Percentiles rank a stretch among this genome's conserved stretches.
phyloP scores from a whole-genome alignment of 2,888 invertebrate species.

The Scaptodrosophila latifasciaeformis region DNA sequence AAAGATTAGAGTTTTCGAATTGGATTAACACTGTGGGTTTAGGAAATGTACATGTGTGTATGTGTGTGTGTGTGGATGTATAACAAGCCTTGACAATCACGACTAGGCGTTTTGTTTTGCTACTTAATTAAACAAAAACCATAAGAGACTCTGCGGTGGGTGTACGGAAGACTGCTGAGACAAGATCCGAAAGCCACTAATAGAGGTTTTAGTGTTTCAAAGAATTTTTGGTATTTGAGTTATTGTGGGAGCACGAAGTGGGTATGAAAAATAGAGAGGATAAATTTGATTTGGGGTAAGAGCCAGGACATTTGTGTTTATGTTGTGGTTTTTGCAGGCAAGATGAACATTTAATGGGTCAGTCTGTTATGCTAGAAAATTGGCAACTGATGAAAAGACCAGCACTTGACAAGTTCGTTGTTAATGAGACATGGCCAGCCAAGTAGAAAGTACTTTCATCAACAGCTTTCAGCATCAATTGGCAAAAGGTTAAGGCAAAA shows the following conservation, averaged over 20 bases:
- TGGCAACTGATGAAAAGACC: too few species aligned
- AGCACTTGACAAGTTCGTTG: too few species aligned
- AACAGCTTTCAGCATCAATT: too few species aligned
- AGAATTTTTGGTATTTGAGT: constrained; percentile 35
- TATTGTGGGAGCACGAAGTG: constrained; percentile 21
- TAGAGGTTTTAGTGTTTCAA: constrained; percentile 13
- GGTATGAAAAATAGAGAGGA: too few species aligned
- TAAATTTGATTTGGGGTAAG: too few species aligned
- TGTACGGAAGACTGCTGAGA: neutral
- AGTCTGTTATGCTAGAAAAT: too few species aligned
- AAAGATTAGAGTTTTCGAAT: constrained; percentile 44
- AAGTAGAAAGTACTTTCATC: too few species aligned
- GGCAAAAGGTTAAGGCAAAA: constrained; percentile 11
- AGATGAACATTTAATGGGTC: constrained; percentile 4
- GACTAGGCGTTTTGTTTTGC: constrained; percentile 3
- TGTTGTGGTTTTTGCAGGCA: constrained; percentile 25
- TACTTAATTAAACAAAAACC: constrained; percentile 53
- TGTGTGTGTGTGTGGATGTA: too few species aligned
- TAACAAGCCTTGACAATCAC: neutral
- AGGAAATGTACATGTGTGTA: too few species aligned
- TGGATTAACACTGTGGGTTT: constrained; percentile 42
- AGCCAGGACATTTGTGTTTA: constrained; percentile 7
- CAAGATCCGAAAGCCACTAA: constrained; percentile 33
- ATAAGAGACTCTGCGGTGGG: constrained; percentile 4
- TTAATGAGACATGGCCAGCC: too few species aligned